Percentiles rank a stretch among this genome's conserved stretches.
phyloP scores from a whole-genome alignment of 64 coral and sea anemone species.

The Montipora capricornis region DNA sequence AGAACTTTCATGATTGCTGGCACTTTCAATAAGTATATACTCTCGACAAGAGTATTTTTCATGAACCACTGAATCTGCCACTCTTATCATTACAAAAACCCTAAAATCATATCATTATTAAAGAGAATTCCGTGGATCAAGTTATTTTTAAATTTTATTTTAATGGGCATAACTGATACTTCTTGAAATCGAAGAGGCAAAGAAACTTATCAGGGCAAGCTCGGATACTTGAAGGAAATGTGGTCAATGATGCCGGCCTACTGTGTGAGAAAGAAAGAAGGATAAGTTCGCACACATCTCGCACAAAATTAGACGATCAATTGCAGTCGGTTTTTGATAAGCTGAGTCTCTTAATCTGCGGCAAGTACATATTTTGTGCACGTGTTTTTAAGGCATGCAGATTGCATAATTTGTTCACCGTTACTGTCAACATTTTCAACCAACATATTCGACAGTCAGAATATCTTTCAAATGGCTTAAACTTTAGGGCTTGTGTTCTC shows the following conservation, averaged over 20 bases:
- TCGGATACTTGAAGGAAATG: constrained; percentile 31
- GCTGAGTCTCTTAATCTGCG: background rate
- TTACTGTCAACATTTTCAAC: background rate
- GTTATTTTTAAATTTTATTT: too few relatives aligned
- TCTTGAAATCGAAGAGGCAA: background rate
- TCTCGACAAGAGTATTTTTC: too few relatives aligned
- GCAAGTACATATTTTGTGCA: background rate
- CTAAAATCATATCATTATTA: too few relatives aligned
- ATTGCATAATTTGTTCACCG: background rate
- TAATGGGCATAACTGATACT: too few relatives aligned
- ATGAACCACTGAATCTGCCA: too few relatives aligned
- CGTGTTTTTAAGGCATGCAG: background rate
- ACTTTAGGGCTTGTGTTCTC: background rate
- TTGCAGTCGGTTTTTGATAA: background rate
- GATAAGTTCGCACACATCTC: constrained; percentile 2
- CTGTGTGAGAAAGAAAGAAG: constrained; percentile 1
- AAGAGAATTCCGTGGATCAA: too few relatives aligned
- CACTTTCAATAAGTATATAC: too few relatives aligned
- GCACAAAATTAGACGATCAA: background rate
- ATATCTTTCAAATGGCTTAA: background rate
- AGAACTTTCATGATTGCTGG: too few relatives aligned
- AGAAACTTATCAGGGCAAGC: too few relatives aligned
- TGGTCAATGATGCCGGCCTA: background rate
- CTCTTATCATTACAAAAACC: too few relatives aligned
- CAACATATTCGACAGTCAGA: background rate